Evolutionary conservation across 2,113 vertebrate species (phyloP).

Genomic region (Pangasianodon gigas): DNA sequence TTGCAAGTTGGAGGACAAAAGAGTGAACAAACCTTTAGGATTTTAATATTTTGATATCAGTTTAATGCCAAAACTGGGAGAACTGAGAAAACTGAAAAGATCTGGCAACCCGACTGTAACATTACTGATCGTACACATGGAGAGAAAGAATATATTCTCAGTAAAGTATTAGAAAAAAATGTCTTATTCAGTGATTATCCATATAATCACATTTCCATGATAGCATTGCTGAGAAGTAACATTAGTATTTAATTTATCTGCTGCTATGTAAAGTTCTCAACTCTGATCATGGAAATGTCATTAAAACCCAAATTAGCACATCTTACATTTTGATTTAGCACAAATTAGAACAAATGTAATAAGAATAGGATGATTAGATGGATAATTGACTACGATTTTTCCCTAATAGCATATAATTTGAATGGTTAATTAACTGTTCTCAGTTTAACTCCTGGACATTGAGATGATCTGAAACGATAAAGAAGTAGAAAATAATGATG

Average conservation of each 20-base stretch:
- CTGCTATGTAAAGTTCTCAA: too few relatives aligned
- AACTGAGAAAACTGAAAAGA: not conserved
- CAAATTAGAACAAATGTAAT: not conserved
- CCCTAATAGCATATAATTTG: not conserved
- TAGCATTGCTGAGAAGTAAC: too few relatives aligned
- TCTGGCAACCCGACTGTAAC: not conserved
- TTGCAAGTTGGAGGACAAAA: not conserved
- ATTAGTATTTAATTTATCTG: not conserved
- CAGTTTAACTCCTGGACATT: not conserved
- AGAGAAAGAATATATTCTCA: not conserved
- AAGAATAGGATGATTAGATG: not conserved
- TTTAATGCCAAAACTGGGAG: not conserved
- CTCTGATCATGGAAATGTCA: too few relatives aligned
- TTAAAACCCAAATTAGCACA: too few relatives aligned
- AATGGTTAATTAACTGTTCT: not conserved
- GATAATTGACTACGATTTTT: not conserved
- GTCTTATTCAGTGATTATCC: not conserved
- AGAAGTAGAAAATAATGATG: not conserved
- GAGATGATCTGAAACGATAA: not conserved
- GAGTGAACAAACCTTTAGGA: not conserved
- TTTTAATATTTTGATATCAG: not conserved
- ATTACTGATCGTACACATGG: not conserved
- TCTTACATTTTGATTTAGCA: too few relatives aligned
- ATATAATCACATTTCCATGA: not conserved
- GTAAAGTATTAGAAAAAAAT: not conserved